Percentiles rank a stretch among this genome's conserved stretches.
Conservation (phyloP, 2,797 vertebrate genomes). For the Smutsia gigantea region DNA sequence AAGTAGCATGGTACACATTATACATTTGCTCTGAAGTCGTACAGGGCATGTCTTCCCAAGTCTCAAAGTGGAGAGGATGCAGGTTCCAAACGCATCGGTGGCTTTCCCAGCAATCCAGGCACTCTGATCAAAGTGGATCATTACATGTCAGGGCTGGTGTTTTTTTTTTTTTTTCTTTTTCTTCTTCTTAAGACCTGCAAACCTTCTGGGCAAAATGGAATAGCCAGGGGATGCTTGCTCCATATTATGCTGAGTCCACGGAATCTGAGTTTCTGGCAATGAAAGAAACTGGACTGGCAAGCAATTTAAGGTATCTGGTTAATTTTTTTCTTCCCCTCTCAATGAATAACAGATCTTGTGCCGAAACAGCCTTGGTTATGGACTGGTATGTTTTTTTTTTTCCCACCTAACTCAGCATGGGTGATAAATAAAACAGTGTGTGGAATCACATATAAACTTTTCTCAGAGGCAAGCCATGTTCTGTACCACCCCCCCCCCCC, state of each 20-base stretch:
- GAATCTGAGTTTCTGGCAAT: background rate
- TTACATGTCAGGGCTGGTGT: background rate
- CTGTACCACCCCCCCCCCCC: too few species aligned
- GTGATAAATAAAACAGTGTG: background rate
- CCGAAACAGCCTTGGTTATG: background rate
- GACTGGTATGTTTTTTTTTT: background rate
- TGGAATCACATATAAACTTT: background rate
- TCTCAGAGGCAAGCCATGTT: background rate
- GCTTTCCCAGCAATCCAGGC: background rate
- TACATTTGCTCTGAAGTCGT: background rate
- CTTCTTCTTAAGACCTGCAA: background rate
- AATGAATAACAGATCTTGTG: constrained; percentile 12
- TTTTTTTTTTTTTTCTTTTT: background rate
- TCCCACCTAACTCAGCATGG: background rate
- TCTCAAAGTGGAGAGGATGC: background rate
- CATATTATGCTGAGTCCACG: background rate
- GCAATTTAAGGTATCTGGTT: constrained; percentile 26
- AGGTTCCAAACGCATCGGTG: background rate
- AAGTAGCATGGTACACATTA: background rate
- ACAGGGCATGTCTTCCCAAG: background rate
- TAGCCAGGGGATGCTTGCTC: background rate
- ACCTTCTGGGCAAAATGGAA: background rate
- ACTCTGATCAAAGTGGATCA: background rate
- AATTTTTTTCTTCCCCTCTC: background rate
- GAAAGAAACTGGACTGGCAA: background rate